Conservation (phyloP, 2,888 invertebrate species). For the Salticus scenicus region DNA sequence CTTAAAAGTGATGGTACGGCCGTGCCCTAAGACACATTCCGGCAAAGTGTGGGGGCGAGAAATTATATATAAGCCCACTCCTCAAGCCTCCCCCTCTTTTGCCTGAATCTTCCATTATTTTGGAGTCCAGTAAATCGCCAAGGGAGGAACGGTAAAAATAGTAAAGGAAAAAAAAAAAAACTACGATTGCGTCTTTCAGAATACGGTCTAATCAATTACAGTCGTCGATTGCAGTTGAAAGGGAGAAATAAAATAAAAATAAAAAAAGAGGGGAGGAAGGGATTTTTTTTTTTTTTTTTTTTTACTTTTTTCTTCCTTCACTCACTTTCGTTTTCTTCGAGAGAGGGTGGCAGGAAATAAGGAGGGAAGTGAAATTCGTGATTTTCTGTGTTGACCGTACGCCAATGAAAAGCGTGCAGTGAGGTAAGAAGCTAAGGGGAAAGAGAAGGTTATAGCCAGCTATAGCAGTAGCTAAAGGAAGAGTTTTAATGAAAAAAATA, state of each 20-base stretch:
- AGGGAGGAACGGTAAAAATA: conserved; percentile 43
- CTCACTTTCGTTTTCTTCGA: conserved; percentile 62
- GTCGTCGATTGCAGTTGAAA: conserved; percentile 68
- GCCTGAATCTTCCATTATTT: conserved; percentile 59
- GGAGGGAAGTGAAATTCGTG: conserved; percentile 37
- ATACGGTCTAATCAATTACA: conserved; percentile 69
- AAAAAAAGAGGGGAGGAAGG: conserved; percentile 20
- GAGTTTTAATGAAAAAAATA: conserved; percentile 31
- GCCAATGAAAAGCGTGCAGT: conserved; percentile 50
- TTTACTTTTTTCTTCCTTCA: conserved; percentile 30
- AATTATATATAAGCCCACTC: conserved; percentile 63
- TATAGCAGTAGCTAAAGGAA: conserved; percentile 6
- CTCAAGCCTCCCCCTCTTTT: conserved; percentile 20
- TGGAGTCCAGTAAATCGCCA: conserved; percentile 67
- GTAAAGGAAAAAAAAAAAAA: conserved; percentile 49
- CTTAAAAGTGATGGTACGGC: conserved; percentile 64
- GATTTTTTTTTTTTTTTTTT: conserved; percentile 22
- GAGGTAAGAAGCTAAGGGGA: conserved; percentile 22
- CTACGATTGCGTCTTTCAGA: conserved; percentile 65
- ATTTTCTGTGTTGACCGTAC: conserved; percentile 65
- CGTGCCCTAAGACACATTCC: conserved; percentile 64
- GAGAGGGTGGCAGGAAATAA: conserved; percentile 24
- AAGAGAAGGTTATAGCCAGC: not conserved
- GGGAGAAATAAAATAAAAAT: conserved; percentile 43
- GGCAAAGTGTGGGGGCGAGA: conserved; percentile 6